These are phyloP conservation scores for Scylla paramamosain DNA, from an alignment of 1,140 invertebrate species.

Conservation along the genomic window DNA sequence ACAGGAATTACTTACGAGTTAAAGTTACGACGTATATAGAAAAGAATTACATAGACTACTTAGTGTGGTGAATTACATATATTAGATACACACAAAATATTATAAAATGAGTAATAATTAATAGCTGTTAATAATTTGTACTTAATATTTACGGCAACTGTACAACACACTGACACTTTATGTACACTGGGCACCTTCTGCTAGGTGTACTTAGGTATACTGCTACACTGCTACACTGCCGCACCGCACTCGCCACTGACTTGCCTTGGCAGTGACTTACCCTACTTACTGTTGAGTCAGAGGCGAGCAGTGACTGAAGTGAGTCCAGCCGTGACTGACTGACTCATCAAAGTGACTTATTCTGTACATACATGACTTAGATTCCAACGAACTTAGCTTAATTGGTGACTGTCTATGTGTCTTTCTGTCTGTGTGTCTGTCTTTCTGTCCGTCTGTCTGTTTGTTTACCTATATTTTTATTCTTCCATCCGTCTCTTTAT, in stretches of 20 bases:
- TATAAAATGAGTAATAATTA: too few species aligned
- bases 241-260: neutral
- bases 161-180: neutral
- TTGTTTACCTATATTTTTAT: neutral
- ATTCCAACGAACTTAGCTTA: neutral
- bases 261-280: neutral
- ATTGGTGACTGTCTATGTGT: neutral
- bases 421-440: neutral
- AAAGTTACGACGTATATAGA: too few species aligned
- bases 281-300: too few species aligned
- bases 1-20: too few species aligned
- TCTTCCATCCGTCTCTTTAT: neutral
- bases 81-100: too few species aligned
- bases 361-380: neutral
- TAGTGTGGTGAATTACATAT: too few species aligned
- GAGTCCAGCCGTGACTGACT: too few species aligned
- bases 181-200: too few species aligned
- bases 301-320: too few species aligned
- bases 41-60: too few species aligned
- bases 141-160: neutral
- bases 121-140: neutral
- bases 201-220: neutral
- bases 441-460: neutral
- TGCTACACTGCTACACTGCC: neutral
- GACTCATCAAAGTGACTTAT: too few species aligned